These are phyloP conservation scores for Paracanthobrama guichenoti DNA, from an alignment of 2,113 vertebrate species.

Conservation along the genomic window DNA sequence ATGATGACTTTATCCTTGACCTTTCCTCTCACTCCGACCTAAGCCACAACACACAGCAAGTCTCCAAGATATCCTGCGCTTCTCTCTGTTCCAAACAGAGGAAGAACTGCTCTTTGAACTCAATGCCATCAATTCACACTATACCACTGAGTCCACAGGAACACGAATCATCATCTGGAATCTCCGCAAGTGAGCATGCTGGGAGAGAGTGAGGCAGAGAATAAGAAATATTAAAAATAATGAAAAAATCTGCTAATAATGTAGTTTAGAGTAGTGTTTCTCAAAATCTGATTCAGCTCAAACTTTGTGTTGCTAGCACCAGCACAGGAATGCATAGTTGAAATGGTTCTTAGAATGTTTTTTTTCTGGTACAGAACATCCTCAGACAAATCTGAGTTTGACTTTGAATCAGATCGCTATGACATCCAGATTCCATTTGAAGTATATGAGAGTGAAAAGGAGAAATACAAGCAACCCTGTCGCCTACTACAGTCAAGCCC, in stretches of 20 bases:
- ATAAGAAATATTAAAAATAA: no score
- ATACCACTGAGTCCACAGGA: slow-evolving; percentile 75
- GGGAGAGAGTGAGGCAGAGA: no score
- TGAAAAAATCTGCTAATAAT: background rate
- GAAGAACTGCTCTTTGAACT: slow-evolving; percentile 83
- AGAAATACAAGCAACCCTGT: slow-evolving; percentile 75
- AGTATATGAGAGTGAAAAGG: slow-evolving; percentile 71
- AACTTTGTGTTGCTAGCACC: background rate
- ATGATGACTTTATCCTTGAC: slow-evolving; percentile 74
- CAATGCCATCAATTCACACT: slow-evolving; percentile 70
- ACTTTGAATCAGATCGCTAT: slow-evolving; percentile 86
- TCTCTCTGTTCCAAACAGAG: slow-evolving; percentile 83
- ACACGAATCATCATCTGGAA: slow-evolving; percentile 98
- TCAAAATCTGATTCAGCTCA: background rate
- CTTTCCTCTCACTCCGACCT: slow-evolving; percentile 69
- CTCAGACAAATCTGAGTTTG: slow-evolving; percentile 82
- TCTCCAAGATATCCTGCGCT: slow-evolving; percentile 82
- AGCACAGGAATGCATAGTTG: background rate
- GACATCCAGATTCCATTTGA: slow-evolving; percentile 90
- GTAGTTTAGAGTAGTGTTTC: background rate
- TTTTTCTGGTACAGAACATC: slow-evolving; percentile 74
- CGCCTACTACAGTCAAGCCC: slow-evolving; percentile 77
- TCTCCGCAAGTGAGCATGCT: slow-evolving; percentile 79
- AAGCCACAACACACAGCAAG: slow-evolving; percentile 74
- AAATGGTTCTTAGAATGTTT: background rate